A percentile compares a stretch with the other conserved stretches of the same genome.
phyloP scores from a whole-genome alignment of 2,797 vertebrate species.

The Phrynocephalus vlangalii region DNA sequence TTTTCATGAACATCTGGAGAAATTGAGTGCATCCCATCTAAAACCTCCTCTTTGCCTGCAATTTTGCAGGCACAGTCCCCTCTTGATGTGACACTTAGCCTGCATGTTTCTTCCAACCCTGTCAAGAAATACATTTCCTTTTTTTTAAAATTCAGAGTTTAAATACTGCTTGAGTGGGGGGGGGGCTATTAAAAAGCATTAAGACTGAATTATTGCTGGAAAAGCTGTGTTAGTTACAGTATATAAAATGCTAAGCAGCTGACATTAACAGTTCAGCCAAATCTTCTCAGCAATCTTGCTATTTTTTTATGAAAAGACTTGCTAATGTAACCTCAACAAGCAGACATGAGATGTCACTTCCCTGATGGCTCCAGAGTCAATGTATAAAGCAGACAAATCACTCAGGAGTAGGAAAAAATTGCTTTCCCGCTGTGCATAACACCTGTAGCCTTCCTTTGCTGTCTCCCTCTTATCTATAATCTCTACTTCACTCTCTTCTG shows the following conservation, averaged over 20 bases:
- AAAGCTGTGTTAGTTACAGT: not conserved
- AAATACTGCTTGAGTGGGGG: too few relatives aligned
- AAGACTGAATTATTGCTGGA: not conserved
- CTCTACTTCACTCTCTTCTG: not conserved
- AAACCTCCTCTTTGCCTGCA: too few relatives aligned
- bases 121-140: too few relatives aligned
- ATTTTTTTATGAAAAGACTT: not conserved
- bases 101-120: too few relatives aligned
- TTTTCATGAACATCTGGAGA: too few relatives aligned
- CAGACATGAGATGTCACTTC: not conserved
- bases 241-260: not conserved
- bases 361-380: not conserved
- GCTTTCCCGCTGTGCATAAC: not conserved
- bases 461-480: not conserved
- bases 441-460: not conserved
- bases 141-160: too few relatives aligned
- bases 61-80: too few relatives aligned
- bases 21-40: too few relatives aligned
- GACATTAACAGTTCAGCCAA: not conserved
- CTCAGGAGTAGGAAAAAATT: slow-evolving; percentile 1
- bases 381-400: not conserved
- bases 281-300: not conserved
- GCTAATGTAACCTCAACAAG: not conserved
- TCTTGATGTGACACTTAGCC: too few relatives aligned
- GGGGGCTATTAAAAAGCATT: not conserved